Evolutionary conservation across 1,140 invertebrate species (phyloP), one percentile per base, ranked within the genome.

Genomic region (Cylas formicarius): DNA sequence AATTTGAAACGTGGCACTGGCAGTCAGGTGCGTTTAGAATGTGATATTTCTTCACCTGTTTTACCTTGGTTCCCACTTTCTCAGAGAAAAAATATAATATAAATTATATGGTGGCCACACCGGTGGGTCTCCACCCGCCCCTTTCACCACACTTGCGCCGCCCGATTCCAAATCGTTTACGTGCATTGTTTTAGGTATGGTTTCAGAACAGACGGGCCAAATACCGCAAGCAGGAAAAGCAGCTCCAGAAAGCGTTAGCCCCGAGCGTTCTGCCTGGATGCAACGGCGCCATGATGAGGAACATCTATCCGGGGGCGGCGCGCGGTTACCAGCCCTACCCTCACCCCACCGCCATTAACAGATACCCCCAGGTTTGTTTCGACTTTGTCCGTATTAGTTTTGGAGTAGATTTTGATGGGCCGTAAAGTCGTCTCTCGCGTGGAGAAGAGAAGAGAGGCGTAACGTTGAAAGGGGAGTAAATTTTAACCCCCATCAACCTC

Each of bases 141-240:
- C 9, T 13, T 17, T 9, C 10, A 29, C 45, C 28, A 24, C 9
- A 22, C 32, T 41, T 48, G 45, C 52, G 44, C 33, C 53, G 46
- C 52, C 49, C 34, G 32, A n/a, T 32, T 20, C 34, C 37, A 48
- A 37, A 50, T 46, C 48, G n/a, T n/a, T n/a, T n/a, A n/a, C n/a
- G n/a, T 2, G 14, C 16, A n/a, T 39, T 48, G 36, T 52, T 61
- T 23, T 66, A 90, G 87, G 88, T 91, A 3, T 95, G 90, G 93
- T 97, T 98, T 75, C 93, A 98, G 77, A 98, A 98, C 68, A 80
- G 93, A 56, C 81, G 94, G 64, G 94, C 94, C 54, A 97, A 98
- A 71, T 97, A 96, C 67, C 76, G 94, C 50, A 97, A 97, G 70
- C 94, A 97, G 64, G 93, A 97, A 68, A 97, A 96, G 65, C 93